A percentile compares a stretch with the other conserved stretches of the same genome.
phyloP scores from a whole-genome alignment of 2,888 invertebrate species.

The Drosophila eohydei region DNA sequence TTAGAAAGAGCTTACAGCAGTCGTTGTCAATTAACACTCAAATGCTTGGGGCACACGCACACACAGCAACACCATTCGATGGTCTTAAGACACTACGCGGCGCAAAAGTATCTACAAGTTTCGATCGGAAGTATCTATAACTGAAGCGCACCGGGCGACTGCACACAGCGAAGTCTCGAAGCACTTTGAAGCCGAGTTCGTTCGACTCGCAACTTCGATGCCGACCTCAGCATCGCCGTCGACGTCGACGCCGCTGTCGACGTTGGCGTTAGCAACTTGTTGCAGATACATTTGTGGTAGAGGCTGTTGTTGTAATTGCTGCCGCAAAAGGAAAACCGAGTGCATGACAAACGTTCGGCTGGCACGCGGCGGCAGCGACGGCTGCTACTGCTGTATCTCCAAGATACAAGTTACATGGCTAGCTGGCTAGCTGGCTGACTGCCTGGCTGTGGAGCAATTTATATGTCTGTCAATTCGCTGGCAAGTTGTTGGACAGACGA shows the following conservation, averaged over 20 bases:
- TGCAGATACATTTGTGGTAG: conserved; percentile 75
- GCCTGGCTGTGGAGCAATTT: conserved; percentile 66
- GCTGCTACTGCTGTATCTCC: conserved; percentile 51
- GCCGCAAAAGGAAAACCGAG: conserved; percentile 80
- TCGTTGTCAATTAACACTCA: conserved; percentile 27
- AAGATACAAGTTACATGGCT: conserved; percentile 73
- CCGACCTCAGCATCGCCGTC: conserved; percentile 16
- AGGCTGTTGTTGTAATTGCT: conserved; percentile 39
- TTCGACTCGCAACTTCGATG: conserved; percentile 44
- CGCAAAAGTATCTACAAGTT: conserved; percentile 42
- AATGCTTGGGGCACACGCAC: conserved; percentile 17
- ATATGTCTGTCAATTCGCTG: conserved; percentile 75
- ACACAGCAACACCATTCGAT: conserved; percentile 3
- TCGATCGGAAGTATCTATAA: conserved; percentile 30
- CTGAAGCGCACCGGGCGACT: conserved; percentile 64
- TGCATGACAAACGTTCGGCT: conserved; percentile 74
- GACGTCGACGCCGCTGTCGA: conserved; percentile 11
- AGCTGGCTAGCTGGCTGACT: conserved; percentile 17
- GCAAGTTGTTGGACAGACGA: conserved; percentile 59
- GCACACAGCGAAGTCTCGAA: conserved; percentile 75
- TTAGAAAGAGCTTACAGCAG: conserved; percentile 43
- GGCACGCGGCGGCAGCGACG: conserved; percentile 63
- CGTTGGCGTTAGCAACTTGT: conserved; percentile 75
- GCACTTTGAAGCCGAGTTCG: conserved; percentile 76
- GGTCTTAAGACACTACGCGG: conserved; percentile 41